These are phyloP conservation scores for Brachylomia viminalis DNA, from an alignment of 2,888 invertebrate genomes.

Conservation along the genomic window DNA sequence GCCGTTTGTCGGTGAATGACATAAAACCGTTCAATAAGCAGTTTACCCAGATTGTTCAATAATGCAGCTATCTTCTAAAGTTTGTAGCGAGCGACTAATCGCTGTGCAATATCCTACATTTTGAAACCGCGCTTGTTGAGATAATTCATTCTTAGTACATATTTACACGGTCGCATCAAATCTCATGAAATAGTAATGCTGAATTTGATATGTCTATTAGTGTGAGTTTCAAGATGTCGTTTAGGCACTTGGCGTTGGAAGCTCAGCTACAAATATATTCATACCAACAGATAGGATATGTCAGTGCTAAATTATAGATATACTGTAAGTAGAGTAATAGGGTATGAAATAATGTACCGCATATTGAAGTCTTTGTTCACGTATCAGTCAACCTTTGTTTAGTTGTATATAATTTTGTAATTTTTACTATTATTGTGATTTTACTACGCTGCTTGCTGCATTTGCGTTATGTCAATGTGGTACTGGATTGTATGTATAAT, in stretches of 20 bases:
- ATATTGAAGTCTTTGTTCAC: constrained; percentile 70
- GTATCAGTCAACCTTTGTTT: constrained; percentile 73
- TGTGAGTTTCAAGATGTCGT: constrained; percentile 9
- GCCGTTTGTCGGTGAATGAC: constrained; percentile 14
- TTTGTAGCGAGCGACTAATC: constrained; percentile 45
- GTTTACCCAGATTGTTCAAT: constrained; percentile 65
- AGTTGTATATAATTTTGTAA: constrained; percentile 77
- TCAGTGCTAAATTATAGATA: constrained; percentile 67
- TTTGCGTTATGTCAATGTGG: constrained; percentile 52
- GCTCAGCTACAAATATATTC: constrained; percentile 37
- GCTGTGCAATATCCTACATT: constrained; percentile 25
- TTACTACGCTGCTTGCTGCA: constrained; percentile 67
- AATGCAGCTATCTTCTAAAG: constrained; percentile 44
- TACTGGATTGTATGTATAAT: constrained; percentile 42
- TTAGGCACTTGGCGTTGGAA: constrained; percentile 6
- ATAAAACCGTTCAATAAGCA: constrained; percentile 16
- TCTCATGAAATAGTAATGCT: constrained; percentile 15
- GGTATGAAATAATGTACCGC: constrained; percentile 74
- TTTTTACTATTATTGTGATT: constrained; percentile 73
- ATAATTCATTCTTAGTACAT: constrained; percentile 27
- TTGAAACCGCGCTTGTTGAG: constrained; percentile 4
- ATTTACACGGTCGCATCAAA: neutral
- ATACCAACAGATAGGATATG: constrained; percentile 47
- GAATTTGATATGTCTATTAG: constrained; percentile 5
- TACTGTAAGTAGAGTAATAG: constrained; percentile 77